Percentiles rank a stretch among this genome's conserved stretches.
phyloP scores from a whole-genome alignment of 2,888 invertebrate genomes.

The Mythimna vitellina region DNA sequence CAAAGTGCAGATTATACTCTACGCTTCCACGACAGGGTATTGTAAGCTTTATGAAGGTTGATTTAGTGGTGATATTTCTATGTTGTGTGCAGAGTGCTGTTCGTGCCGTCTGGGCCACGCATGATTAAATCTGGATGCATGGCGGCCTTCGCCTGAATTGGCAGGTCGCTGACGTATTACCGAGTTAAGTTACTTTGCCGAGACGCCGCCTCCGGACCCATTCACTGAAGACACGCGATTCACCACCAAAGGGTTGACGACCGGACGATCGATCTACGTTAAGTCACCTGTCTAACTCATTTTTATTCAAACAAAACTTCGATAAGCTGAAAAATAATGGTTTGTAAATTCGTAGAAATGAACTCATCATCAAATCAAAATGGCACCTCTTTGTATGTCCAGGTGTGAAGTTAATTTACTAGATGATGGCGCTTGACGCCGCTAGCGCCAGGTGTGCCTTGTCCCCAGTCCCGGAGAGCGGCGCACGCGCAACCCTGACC shows the following conservation, averaged over 20 bases:
- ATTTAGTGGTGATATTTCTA: slow-evolving; percentile 26
- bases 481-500: slow-evolving; percentile 53
- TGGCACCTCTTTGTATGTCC: neutral
- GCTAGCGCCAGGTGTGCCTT: slow-evolving; percentile 47
- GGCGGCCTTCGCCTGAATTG: slow-evolving; percentile 64
- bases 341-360: neutral
- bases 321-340: slow-evolving; percentile 1
- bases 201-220: neutral
- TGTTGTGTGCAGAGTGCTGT: slow-evolving; percentile 12
- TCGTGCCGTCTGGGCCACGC: slow-evolving; percentile 44
- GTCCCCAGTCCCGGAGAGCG: slow-evolving; percentile 19
- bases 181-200: slow-evolving; percentile 6
- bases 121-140: slow-evolving; percentile 64
- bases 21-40: slow-evolving; percentile 18
- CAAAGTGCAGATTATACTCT: slow-evolving; percentile 32
- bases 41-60: slow-evolving; percentile 13
- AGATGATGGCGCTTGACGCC: slow-evolving; percentile 1
- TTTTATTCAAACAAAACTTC: slow-evolving; percentile 12
- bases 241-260: slow-evolving; percentile 20
- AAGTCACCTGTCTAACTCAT: slow-evolving; percentile 1
- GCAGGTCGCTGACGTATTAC: slow-evolving; percentile 47
- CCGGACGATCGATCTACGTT: slow-evolving; percentile 30
- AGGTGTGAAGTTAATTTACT: slow-evolving; percentile 22
- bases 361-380: neutral
- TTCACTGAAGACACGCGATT: slow-evolving; percentile 22